phyloP scores from a whole-genome alignment of 2,113 vertebrate species.

The Chitala chitala region DNA sequence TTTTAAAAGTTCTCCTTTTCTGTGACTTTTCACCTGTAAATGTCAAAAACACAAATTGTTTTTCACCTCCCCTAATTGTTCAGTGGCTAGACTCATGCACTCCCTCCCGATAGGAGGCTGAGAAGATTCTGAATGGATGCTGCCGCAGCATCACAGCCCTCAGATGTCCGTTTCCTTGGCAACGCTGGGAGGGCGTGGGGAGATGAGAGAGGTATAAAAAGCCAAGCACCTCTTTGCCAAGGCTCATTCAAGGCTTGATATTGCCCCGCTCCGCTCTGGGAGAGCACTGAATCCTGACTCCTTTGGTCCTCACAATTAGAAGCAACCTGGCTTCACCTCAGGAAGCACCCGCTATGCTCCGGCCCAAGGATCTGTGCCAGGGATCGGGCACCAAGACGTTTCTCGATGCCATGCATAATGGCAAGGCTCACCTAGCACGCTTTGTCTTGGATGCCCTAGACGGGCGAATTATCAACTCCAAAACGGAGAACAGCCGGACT shows the following conservation, averaged over 20 bases:
- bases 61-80: slow-evolving; percentile 60
- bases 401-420: slow-evolving; percentile 79
- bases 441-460: slow-evolving; percentile 85
- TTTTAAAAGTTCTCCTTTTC: slow-evolving; percentile 16
- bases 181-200: slow-evolving; percentile 61
- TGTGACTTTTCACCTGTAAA: slow-evolving; percentile 22
- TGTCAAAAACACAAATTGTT: slow-evolving; percentile 45
- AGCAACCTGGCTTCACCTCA: slow-evolving; percentile 20
- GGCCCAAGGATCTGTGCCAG: slow-evolving; percentile 78
- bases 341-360: slow-evolving; percentile 63
- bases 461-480: slow-evolving; percentile 78
- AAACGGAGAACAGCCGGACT: slow-evolving; percentile 74
- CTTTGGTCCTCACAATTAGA: background rate
- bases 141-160: slow-evolving; percentile 62
- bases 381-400: slow-evolving; percentile 81
- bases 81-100: slow-evolving; percentile 55
- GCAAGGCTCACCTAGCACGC: slow-evolving; percentile 80
- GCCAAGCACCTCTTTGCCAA: slow-evolving; percentile 50
- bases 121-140: slow-evolving; percentile 65
- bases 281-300: background rate
- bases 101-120: slow-evolving; percentile 50
- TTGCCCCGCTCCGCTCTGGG: background rate
- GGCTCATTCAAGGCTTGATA: slow-evolving; percentile 56
- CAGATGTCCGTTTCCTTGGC: slow-evolving; percentile 67
- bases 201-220: slow-evolving; percentile 66